phyloP scores from a whole-genome alignment of 2,888 invertebrate species.

The Hypomecis atomaria region DNA sequence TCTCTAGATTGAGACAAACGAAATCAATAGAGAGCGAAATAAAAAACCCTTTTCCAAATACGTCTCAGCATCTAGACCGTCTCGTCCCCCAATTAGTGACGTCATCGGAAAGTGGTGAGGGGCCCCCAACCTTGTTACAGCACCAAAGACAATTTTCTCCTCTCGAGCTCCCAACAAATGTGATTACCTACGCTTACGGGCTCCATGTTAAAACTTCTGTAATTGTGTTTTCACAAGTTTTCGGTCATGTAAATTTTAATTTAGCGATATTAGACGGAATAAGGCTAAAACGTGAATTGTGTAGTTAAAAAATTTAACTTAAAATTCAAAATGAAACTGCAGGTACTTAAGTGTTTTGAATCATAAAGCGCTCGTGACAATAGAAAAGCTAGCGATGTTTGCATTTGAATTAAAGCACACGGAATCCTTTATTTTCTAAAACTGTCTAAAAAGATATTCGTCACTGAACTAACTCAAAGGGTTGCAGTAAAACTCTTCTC shows the following conservation, averaged over 20 bases:
- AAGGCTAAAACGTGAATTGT: constrained; percentile 44
- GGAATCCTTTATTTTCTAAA: background rate
- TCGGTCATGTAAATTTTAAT: constrained; percentile 76
- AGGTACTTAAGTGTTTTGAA: background rate
- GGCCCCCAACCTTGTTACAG: constrained; percentile 65
- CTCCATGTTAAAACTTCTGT: constrained; percentile 77
- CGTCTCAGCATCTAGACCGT: constrained; percentile 39
- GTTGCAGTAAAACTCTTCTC: constrained; percentile 30
- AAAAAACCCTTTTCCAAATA: constrained; percentile 32
- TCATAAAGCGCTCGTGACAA: no score
- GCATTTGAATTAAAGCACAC: background rate
- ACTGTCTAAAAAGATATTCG: background rate
- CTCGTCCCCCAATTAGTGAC: constrained; percentile 44
- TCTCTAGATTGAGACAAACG: constrained; percentile 1
- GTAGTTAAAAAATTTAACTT: constrained; percentile 4
- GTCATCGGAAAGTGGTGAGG: constrained; percentile 50
- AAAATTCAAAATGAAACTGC: background rate
- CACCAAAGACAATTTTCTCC: constrained; percentile 74
- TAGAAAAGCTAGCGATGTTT: background rate
- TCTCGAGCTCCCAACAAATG: constrained; percentile 73
- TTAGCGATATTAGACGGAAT: constrained; percentile 58
- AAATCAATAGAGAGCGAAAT: constrained; percentile 20
- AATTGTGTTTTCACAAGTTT: constrained; percentile 78
- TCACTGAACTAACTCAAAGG: constrained; percentile 12
- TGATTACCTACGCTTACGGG: constrained; percentile 75